These are phyloP conservation scores for Nyctereutes procyonoides DNA, from an alignment of 2,113 vertebrate genomes.

Conservation along the genomic window DNA sequence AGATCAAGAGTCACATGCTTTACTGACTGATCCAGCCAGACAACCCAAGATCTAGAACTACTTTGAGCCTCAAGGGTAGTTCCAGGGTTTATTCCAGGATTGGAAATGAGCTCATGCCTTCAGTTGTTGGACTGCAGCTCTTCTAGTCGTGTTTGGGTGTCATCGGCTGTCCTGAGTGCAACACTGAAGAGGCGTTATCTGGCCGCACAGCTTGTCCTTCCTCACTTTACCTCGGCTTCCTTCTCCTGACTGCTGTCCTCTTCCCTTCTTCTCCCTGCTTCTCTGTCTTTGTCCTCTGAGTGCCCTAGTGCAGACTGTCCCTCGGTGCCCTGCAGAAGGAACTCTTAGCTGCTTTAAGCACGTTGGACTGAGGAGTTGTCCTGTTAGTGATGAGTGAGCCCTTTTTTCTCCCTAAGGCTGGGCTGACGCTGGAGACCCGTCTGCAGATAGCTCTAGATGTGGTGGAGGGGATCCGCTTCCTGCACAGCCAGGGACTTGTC, in stretches of 20 bases:
- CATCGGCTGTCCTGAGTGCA: background rate
- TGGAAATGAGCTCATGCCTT: background rate
- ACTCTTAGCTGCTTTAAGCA: background rate
- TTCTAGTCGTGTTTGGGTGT: background rate
- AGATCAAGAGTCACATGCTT: background rate
- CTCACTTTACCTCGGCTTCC: background rate
- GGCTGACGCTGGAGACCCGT: constrained; percentile 92
- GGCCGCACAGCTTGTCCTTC: background rate
- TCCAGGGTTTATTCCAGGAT: background rate
- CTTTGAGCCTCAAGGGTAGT: no score
- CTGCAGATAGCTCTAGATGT: constrained; percentile 97
- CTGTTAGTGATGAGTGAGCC: background rate
- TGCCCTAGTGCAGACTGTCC: background rate
- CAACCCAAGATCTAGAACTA: background rate
- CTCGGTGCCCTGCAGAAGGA: background rate
- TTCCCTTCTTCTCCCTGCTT: background rate
- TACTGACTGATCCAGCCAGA: background rate
- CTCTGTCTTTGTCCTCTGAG: background rate
- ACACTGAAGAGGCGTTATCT: background rate
- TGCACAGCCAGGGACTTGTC: constrained; percentile 96
- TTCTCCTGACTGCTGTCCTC: background rate
- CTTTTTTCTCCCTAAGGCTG: constrained; percentile 86
- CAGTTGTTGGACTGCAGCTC: fast-evolving
- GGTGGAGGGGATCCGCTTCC: constrained; percentile 97
- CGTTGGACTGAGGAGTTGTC: background rate